These are phyloP conservation scores for Contarinia nasturtii DNA, from an alignment of 1,140 invertebrate species.

Conservation along the genomic window DNA sequence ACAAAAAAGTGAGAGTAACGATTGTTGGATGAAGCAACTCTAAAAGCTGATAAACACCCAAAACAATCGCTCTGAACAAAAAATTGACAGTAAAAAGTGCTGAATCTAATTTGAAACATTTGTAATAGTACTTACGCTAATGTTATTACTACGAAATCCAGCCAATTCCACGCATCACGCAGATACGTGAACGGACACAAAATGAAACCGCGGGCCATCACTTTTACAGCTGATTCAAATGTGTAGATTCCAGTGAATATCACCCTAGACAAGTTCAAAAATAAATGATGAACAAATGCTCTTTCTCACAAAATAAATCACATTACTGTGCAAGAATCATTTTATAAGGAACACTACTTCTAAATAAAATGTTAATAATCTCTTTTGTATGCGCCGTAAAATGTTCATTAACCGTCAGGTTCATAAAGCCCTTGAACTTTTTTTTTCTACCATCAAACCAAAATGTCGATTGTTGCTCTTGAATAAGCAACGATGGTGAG, in stretches of 20 bases:
- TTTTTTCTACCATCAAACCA: background rate
- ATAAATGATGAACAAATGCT: too few species aligned
- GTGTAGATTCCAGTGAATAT: slow-evolving; percentile 99
- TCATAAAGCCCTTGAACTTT: background rate
- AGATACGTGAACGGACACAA: slow-evolving; percentile 98
- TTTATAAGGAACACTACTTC: too few species aligned
- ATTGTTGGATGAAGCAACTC: too few species aligned
- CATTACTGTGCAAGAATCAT: too few species aligned
- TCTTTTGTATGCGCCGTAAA: too few species aligned
- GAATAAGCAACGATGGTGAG: too few species aligned
- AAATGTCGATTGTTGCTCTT: background rate
- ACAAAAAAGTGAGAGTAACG: too few species aligned
- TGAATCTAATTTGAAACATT: background rate
- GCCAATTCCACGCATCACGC: slow-evolving; percentile 99
- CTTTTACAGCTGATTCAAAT: slow-evolving; percentile 96
- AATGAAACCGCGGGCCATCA: slow-evolving; percentile 97
- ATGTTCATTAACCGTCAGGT: too few species aligned
- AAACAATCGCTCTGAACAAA: background rate
- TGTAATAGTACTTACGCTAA: slow-evolving; percentile 79
- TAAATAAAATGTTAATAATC: too few species aligned
- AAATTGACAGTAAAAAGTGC: background rate
- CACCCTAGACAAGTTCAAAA: slow-evolving; percentile 47
- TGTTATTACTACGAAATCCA: slow-evolving; percentile 99
- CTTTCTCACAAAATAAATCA: too few species aligned
- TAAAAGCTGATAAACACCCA: background rate